Evolutionary conservation across 2,113 vertebrate species (phyloP).

Genomic region (Mobula hypostoma): DNA sequence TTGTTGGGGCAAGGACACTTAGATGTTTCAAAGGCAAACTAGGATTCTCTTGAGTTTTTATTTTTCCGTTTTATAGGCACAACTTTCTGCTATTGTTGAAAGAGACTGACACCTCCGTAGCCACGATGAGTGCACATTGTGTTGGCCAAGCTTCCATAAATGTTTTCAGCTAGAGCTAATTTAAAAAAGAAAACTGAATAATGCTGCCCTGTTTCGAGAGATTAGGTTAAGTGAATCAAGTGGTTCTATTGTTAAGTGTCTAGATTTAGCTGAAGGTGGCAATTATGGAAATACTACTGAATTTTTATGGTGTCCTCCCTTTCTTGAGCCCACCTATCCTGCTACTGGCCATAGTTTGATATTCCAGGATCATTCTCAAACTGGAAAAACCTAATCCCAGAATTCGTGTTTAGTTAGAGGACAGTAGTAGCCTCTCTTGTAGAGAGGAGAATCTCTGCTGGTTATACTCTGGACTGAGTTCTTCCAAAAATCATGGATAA

Average conservation of each 20-base stretch:
- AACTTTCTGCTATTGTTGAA: background rate
- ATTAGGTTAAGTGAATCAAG: background rate
- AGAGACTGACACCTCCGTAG: background rate
- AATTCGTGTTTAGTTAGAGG: background rate
- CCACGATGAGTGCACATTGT: background rate
- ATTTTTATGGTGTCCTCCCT: background rate
- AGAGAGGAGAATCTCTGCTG: background rate
- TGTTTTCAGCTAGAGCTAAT: background rate
- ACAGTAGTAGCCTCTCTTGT: too few species aligned
- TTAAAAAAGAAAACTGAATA: background rate
- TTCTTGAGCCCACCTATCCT: background rate
- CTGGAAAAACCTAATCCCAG: background rate
- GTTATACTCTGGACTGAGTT: background rate
- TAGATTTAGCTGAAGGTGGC: background rate
- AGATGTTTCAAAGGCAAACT: background rate
- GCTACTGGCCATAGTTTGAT: background rate
- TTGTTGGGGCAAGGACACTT: background rate
- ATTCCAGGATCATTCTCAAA: background rate
- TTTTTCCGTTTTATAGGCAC: background rate
- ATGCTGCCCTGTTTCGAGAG: background rate
- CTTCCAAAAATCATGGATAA: background rate
- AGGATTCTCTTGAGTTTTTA: background rate
- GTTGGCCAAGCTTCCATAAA: background rate
- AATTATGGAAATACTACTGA: too few species aligned
- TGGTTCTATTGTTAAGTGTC: background rate